Evolutionary conservation across 2,113 vertebrate species (phyloP), one percentile per base, ranked within the genome.

Genomic region (Crotalus viridis): DNA sequence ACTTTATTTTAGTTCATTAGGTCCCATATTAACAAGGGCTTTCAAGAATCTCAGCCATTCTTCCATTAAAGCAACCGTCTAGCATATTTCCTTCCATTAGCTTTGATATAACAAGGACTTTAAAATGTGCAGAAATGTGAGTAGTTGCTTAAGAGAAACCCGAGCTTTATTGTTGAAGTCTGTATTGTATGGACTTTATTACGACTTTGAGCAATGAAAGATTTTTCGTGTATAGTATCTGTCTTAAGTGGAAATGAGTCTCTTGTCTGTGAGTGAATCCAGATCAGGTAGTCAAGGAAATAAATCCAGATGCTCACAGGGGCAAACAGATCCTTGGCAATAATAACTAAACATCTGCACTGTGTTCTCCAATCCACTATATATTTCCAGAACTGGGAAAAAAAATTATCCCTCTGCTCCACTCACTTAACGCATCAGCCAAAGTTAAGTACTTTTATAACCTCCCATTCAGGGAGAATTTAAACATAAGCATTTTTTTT

Each of bases 1-100:
- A 91, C 39, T 89, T 90, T 5, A 10, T 92, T 92, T 51, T 86
- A 95, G 86, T 94, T 94, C 92, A 94, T 91, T 94, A 91, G 91
- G 89, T 87, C 51, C 81, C 10, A 92, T 85, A 54, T 33, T 90
- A 90, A 56, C 24, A 28, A 48, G 46, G 74, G 21, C 43, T 69
- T 69, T 69, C 64, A 93, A 85, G 3, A 92, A 26, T 90, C 0
- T 0, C 48, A 91, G 43, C 0, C 1, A 0, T 6, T 55, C 43
- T 59, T 51, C 26, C 10, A 0, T 0, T 8, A 0, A 8, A 93
- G 28, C 2, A 92, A 24, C 89, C 48, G 2, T 7, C 46, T 39
- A 13, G 88, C 48, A 93, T 10, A 87, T n/a, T 85, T 89, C 90
- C 81, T 74, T 52, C 17, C 9, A 5, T 22, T n/a, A 3, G 3